A percentile compares a stretch with the other conserved stretches of the same genome.
Evolutionary conservation across 2,888 invertebrate genomes (phyloP).

Genomic region (Crossocerus cetratus): DNA sequence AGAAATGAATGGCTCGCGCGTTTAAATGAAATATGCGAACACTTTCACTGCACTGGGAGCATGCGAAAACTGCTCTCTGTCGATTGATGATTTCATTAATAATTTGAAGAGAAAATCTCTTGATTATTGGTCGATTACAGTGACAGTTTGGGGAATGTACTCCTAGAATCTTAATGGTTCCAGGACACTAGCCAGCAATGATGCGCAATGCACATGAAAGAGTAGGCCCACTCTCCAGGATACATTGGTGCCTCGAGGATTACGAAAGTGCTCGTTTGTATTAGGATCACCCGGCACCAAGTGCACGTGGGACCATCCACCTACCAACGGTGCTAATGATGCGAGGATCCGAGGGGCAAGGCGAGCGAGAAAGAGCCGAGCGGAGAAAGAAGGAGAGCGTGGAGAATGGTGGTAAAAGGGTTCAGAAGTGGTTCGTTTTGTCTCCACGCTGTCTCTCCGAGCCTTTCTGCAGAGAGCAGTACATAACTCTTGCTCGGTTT

Average conservation of each 20-base stretch:
- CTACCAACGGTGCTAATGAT: constrained; percentile 58
- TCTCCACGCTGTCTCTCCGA: constrained; percentile 65
- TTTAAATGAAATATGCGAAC: not conserved
- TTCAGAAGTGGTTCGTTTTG: constrained; percentile 70
- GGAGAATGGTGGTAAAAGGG: constrained; percentile 70
- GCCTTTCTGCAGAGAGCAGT: constrained; percentile 15
- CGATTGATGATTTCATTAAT: not conserved
- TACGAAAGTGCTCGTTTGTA: too few species aligned
- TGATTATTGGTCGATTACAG: too few species aligned
- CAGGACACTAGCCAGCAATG: too few species aligned
- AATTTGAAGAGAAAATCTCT: constrained; percentile 49
- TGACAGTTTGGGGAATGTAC: too few species aligned
- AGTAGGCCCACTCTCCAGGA: too few species aligned
- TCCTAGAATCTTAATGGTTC: too few species aligned
- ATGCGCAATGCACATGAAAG: too few species aligned
- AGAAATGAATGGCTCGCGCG: constrained; percentile 7
- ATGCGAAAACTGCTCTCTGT: too few species aligned
- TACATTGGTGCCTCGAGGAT: too few species aligned
- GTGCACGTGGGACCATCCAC: constrained; percentile 43
- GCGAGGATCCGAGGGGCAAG: constrained; percentile 26
- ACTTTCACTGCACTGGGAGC: not conserved
- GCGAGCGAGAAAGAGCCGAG: too few species aligned
- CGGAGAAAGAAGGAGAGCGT: constrained; percentile 60
- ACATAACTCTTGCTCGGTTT: constrained; percentile 4
- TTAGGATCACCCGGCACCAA: too few species aligned